Conservation (phyloP, 2,888 invertebrate species). For the Odontocolon sp. region DNA sequence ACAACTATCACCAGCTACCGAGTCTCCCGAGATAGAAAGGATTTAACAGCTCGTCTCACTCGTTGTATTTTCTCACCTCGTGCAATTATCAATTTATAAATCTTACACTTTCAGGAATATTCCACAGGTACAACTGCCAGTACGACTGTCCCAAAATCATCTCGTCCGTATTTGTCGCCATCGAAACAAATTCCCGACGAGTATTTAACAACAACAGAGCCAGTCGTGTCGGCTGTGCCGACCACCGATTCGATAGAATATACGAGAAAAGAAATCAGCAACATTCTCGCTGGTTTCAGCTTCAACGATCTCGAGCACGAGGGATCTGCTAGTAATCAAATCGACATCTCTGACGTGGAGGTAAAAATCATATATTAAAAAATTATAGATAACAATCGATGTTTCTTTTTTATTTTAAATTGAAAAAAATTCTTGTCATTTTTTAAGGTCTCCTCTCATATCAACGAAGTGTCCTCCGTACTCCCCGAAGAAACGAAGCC, state of each 20-base stretch:
- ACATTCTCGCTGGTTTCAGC: constrained; percentile 68
- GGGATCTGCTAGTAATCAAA: constrained; percentile 65
- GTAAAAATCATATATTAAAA: constrained; percentile 44
- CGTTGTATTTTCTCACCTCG: constrained; percentile 46
- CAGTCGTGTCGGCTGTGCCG: constrained; percentile 60
- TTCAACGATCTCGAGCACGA: constrained; percentile 72
- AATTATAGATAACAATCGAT: background rate
- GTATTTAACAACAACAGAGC: constrained; percentile 85
- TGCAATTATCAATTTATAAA: constrained; percentile 32
- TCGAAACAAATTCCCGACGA: constrained; percentile 91
- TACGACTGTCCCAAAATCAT: constrained; percentile 70
- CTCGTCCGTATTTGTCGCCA: constrained; percentile 81
- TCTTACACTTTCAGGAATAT: constrained; percentile 72
- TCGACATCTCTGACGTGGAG: constrained; percentile 63
- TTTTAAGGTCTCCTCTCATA: constrained; percentile 34
- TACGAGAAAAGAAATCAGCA: constrained; percentile 54
- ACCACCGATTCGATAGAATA: constrained; percentile 40
- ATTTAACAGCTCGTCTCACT: constrained; percentile 15
- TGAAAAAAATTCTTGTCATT: background rate
- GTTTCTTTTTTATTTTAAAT: background rate
- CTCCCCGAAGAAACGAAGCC: constrained; percentile 66
- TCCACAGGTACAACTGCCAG: constrained; percentile 71
- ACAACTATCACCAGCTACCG: constrained; percentile 52
- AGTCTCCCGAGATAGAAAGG: constrained; percentile 34
- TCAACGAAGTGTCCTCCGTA: constrained; percentile 59